Base-by-base conservation (phyloP, 2,888 invertebrate genomes). In the Pristionchus entomophagus region DNA sequence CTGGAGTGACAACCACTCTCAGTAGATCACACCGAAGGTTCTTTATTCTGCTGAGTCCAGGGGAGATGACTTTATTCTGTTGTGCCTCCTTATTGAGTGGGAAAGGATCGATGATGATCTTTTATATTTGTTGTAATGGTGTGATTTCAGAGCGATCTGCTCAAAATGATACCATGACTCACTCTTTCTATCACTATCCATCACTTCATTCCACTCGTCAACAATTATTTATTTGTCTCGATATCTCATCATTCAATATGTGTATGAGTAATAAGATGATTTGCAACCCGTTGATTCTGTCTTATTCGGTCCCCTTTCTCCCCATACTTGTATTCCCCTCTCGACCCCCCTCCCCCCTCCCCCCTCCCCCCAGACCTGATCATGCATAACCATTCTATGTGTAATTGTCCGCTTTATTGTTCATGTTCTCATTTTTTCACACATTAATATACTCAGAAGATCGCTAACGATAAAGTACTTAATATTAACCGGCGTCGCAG, bases 151-250 rank as follows among this genome's bases (percentile, higher is more conserved):
- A n/a, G n/a, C 41, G 73, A 45, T 65, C n/a, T 38, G 29, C 17
- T 51, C 80, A 51, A 80, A 80, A 80, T 80, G 80, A 80, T 77
- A 38, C 41, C 77, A 45, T n/a, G n/a, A n/a, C n/a, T n/a, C n/a
- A n/a, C n/a, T 69, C 19, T 19, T 69, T 35, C 77, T 77, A 38
- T 22, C 26, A 45, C 12, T 19, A n/a, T n/a, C n/a, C 22, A 45
- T 22, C 22, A n/a, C 5, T 29, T 77, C 45, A 45, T 45, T 77
- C 77, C 45, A 77, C 41, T 77, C 77, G 45, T 77, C 59, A 59
- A 59, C 32, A 65, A 32, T 65, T 32, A 56, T n/a, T 65, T 35
- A 65, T 35, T 65, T n/a, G n/a, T n/a, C n/a, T n/a, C n/a, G n/a
- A n/a, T 19, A 38, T 38, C 22, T n/a, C 29, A 65, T 65, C 65